These are phyloP conservation scores for Ennomos quercinarius DNA, from an alignment of 2,888 invertebrate species.

Conservation along the genomic window DNA sequence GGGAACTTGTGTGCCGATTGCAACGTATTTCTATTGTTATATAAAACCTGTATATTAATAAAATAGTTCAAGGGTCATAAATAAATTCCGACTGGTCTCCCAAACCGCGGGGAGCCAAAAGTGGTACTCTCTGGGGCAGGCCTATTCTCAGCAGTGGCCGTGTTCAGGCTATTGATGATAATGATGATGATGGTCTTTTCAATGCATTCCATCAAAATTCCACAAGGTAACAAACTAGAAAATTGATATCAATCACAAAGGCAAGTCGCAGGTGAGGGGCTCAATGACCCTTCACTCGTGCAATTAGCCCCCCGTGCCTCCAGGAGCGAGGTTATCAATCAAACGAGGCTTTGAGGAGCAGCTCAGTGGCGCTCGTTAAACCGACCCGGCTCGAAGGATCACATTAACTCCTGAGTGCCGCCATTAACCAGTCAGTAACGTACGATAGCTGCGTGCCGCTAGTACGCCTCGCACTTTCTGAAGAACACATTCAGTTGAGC, in stretches of 20 bases:
- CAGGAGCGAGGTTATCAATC: slow-evolving; percentile 21
- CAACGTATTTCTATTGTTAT: too few relatives aligned
- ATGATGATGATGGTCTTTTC: too few relatives aligned
- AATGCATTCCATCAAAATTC: too few relatives aligned
- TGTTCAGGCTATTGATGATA: too few relatives aligned
- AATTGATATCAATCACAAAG: not conserved
- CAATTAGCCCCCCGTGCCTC: slow-evolving; percentile 10
- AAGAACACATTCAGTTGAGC: not conserved
- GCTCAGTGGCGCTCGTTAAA: slow-evolving; percentile 11
- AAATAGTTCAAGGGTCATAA: too few relatives aligned
- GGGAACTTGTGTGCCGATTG: too few relatives aligned
- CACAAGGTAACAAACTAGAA: too few relatives aligned
- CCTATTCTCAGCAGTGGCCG: too few relatives aligned
- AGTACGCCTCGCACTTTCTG: not conserved
- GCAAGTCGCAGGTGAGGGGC: slow-evolving; percentile 14
- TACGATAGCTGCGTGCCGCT: not conserved
- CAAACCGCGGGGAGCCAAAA: too few relatives aligned
- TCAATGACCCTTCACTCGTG: slow-evolving; percentile 3
- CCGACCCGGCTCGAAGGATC: slow-evolving; percentile 4
- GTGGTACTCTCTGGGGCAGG: too few relatives aligned
- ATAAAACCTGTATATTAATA: too few relatives aligned
- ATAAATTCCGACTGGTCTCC: too few relatives aligned
- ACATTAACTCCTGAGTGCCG: slow-evolving; percentile 18
- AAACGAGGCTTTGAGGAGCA: slow-evolving; percentile 13
- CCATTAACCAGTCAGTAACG: slow-evolving; percentile 4